Evolutionary conservation across 2,113 vertebrate species (phyloP), one percentile per base, ranked within the genome.

Genomic region (Spilogale gracilis): DNA sequence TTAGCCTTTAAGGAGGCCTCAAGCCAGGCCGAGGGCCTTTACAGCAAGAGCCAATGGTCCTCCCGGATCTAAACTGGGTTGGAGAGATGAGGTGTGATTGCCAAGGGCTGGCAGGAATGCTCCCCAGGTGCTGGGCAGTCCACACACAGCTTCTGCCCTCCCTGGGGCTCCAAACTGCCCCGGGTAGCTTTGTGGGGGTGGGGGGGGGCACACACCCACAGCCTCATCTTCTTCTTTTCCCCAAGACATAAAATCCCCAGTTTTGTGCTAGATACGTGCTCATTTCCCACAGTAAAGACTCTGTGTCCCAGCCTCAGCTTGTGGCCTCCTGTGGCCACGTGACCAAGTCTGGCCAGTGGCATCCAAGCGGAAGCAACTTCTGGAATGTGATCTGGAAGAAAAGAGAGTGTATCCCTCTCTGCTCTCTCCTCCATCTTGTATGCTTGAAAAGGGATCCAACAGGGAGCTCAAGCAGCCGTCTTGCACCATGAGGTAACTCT

Each of bases 401-500:
- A 82, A 78, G 43, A 48, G 27, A 32, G 9, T 18, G 1, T 14
- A 54, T 85, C 17, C 25, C 10, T 81, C 65, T 94, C 58, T 27
- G 25, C 11, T 21, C 18, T 71, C 73, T 84, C 30, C 30, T 92
- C 30, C 16, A 63, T 79, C 74, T 50, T 80, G 16, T 30, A 32
- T 5, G 2, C 27, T 80, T 43, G 21, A 78, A 38, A 25, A 54
- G 5, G 65, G 17, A 69, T 52, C 14, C 58, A 12, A 81, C 23
- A 9, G 6, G 38, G 17, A 14, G 16, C 25, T 93, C 2, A 9
- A 54, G 63, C 48, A 93, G n/a, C 52, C 69, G 45, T 65, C 43
- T 74, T 73, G 45, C 93, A 65, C 85, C 65, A 78, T 9, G 38
- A 93, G 27, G 81, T 43, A 94, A 96, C 69, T 92, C 90, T 30